Evolutionary conservation across 2,797 vertebrate species (phyloP), one percentile per base, ranked within the genome.

Genomic region (Megaceryle alcyon): DNA sequence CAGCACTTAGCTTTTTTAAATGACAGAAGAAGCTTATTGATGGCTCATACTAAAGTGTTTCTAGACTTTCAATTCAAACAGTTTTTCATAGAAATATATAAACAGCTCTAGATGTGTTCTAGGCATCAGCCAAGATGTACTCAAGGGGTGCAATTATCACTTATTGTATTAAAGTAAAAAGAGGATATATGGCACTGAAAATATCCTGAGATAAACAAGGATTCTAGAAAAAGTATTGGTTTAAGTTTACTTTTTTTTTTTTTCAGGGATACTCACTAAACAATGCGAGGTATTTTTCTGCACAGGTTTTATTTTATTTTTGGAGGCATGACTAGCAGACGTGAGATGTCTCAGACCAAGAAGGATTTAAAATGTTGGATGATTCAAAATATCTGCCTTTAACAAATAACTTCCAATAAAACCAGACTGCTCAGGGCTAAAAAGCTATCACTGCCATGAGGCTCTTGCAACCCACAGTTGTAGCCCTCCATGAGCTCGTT

Each of bases 121-220:
- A 94, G 48, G 68, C 44, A 61, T 82, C 39, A 86, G 68, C 51
- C 54, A 88, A 94, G 59, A 87, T 17, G 14, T 70, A 93, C 79
- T 61, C 86, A 93, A 68, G 59, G 64, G 89, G 61, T 75, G 33
- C 63, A 95, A 96, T 95, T 96, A 95, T 64, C 54, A 66, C 31
- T 90, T 91, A 63, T 17, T 41, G 48, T 35, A 91, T 54, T 87
- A 90, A 87, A 90, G 53, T 16, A 28, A 88, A 92, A 94, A 61
- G 35, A 84, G 60, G 28, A 78, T 26, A 43, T 53, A 70, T 14
- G 44, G 63, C 28, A 70, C 35, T 35, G 75, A 69, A 93, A 84
- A 91, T 59, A 79, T 63, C 46, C 60, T 51, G 51, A 86, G n/a
- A 90, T 49, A 94, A 94, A 84, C 43, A 95, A 80, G 12, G 54